These are phyloP conservation scores for Endotricha flammealis DNA, from an alignment of 2,888 invertebrate genomes.

Conservation along the genomic window DNA sequence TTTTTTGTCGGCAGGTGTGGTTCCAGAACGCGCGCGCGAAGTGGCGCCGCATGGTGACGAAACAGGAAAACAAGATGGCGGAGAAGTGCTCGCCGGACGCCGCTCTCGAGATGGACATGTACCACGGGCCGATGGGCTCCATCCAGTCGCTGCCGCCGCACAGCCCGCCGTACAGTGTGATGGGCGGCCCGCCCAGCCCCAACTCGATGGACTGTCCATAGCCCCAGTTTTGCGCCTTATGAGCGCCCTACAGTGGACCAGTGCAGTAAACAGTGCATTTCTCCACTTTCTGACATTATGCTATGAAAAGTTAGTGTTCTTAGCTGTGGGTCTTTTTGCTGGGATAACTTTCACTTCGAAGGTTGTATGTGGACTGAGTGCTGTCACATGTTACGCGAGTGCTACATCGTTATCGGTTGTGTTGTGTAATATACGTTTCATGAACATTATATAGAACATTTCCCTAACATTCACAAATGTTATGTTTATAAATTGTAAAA, in stretches of 20 bases:
- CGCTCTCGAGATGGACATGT: constrained; percentile 81
- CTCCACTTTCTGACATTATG: constrained; percentile 1
- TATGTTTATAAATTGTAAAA: too few relatives aligned
- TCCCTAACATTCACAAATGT: too few relatives aligned
- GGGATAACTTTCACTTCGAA: not conserved
- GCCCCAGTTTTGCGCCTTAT: constrained; percentile 68
- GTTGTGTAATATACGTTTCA: too few relatives aligned
- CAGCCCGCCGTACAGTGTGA: constrained; percentile 84
- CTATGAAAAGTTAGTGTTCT: constrained; percentile 10
- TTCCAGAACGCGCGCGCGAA: constrained; percentile 97
- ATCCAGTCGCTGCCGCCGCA: constrained; percentile 82
- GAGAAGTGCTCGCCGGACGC: constrained; percentile 84
- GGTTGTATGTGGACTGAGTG: not conserved
- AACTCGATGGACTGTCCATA: constrained; percentile 86
- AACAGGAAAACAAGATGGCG: constrained; percentile 85
- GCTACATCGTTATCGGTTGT: constrained; percentile 6
- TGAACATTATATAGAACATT: too few relatives aligned
- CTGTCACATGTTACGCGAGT: constrained; percentile 1
- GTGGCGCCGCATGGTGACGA: constrained; percentile 92
- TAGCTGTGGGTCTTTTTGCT: constrained; percentile 1
- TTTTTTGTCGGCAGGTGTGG: constrained; percentile 88
- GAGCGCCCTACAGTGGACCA: constrained; percentile 46
- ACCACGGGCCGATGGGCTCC: constrained; percentile 81
- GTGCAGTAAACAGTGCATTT: constrained; percentile 21
- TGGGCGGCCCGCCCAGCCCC: constrained; percentile 82